Percentiles rank a stretch among this genome's conserved stretches.
Conservation (phyloP, 2,113 vertebrate species). For the Mormyrus iriodes region DNA sequence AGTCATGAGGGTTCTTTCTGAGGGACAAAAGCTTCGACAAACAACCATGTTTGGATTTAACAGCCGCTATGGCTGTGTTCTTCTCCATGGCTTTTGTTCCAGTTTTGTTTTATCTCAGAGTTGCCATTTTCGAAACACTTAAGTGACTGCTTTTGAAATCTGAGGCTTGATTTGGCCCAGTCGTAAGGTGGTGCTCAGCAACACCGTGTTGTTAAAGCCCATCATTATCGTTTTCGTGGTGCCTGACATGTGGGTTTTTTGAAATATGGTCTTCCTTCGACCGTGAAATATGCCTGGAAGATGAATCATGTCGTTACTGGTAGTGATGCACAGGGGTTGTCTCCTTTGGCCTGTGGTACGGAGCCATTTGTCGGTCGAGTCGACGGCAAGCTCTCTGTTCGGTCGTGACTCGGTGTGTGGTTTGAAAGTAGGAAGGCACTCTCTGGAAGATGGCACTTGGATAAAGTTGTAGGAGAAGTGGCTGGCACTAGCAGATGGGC, state of each 20-base stretch:
- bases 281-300: background rate
- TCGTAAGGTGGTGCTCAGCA: background rate
- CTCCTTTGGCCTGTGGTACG: background rate
- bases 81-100: background rate
- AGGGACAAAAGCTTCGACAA: background rate
- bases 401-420: background rate
- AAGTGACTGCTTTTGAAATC: background rate
- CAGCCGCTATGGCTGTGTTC: background rate
- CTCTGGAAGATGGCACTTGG: background rate
- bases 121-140: background rate
- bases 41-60: background rate
- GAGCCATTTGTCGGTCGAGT: background rate
- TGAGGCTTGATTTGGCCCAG: background rate
- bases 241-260: background rate
- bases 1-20: background rate
- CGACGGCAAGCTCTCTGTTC: background rate
- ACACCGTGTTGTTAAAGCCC: background rate
- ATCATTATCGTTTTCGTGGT: background rate
- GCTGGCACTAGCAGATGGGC: background rate
- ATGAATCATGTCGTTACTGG: background rate
- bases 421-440: background rate
- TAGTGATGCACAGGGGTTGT: background rate
- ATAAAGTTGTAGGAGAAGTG: background rate
- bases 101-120: background rate
- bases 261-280: background rate